phyloP scores from a whole-genome alignment of 1,140 invertebrate genomes.

The Argopecten irradians region DNA sequence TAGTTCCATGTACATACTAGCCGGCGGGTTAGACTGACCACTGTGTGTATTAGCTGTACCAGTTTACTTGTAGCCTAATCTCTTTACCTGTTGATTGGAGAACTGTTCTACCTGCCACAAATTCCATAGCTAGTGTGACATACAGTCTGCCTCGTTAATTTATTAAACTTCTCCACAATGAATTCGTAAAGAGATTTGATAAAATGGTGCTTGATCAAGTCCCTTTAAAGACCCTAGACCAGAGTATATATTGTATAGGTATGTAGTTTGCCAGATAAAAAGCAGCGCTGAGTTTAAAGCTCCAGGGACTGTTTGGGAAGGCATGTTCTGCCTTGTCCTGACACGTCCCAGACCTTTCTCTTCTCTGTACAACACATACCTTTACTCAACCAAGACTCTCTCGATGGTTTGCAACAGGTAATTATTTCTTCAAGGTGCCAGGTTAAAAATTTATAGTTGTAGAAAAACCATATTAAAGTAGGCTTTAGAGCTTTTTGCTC shows the following conservation, averaged over 20 bases:
- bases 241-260: neutral
- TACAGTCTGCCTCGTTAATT: neutral
- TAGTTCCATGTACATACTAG: no score
- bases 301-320: constrained; percentile 4
- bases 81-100: constrained; percentile 10
- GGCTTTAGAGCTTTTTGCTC: no score
- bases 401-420: neutral
- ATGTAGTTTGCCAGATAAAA: neutral
- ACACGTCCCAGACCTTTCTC: neutral
- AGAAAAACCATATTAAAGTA: neutral
- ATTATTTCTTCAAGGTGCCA: neutral
- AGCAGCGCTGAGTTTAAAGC: neutral
- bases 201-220: constrained; percentile 21
- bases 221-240: neutral
- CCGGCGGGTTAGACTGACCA: neutral
- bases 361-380: neutral
- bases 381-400: neutral
- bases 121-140: neutral
- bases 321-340: neutral
- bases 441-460: neutral
- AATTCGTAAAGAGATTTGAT: neutral
- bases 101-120: neutral
- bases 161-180: constrained; percentile 17
- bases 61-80: neutral
- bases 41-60: neutral